phyloP scores from a whole-genome alignment of 2,888 invertebrate species.

The Meganola albula region DNA sequence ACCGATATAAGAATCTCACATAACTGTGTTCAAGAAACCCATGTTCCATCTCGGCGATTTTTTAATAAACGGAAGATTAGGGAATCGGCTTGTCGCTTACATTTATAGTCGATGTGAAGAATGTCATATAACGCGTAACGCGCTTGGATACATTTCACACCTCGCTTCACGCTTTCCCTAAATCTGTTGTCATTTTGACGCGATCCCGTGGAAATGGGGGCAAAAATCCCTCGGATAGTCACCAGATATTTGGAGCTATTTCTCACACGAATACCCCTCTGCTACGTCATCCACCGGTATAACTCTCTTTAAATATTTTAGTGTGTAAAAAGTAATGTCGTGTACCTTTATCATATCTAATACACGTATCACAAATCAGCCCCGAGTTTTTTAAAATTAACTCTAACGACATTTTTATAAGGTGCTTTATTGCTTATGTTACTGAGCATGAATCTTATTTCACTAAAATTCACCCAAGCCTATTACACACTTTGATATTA shows the following conservation, averaged over 20 bases:
- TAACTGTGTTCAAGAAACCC: no score
- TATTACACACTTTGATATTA: no score
- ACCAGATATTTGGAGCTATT: slow-evolving; percentile 68
- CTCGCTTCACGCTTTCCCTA: slow-evolving; percentile 73
- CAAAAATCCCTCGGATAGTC: slow-evolving; percentile 66
- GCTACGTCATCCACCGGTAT: slow-evolving; percentile 18
- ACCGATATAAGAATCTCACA: no score
- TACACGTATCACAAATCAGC: no score
- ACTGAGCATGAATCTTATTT: no score
- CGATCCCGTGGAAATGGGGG: slow-evolving; percentile 69
- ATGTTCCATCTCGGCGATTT: slow-evolving; percentile 47
- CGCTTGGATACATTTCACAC: slow-evolving; percentile 74
- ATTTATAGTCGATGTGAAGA: slow-evolving; percentile 64
- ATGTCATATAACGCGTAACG: slow-evolving; percentile 69
- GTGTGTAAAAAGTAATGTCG: slow-evolving; percentile 58
- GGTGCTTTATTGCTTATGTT: no score
- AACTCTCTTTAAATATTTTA: slow-evolving; percentile 63
- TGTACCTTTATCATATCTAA: slow-evolving; percentile 40
- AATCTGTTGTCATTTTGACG: slow-evolving; percentile 75
- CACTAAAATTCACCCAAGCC: no score
- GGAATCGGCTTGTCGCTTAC: slow-evolving; percentile 59
- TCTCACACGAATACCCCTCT: slow-evolving; percentile 55
- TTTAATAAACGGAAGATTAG: slow-evolving; percentile 72
- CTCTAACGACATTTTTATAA: no score
- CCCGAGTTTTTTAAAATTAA: no score